Percentiles rank a stretch among this genome's conserved stretches.
Conservation (phyloP, 2,888 invertebrate genomes). For the Theodoxus fluviatilis region DNA sequence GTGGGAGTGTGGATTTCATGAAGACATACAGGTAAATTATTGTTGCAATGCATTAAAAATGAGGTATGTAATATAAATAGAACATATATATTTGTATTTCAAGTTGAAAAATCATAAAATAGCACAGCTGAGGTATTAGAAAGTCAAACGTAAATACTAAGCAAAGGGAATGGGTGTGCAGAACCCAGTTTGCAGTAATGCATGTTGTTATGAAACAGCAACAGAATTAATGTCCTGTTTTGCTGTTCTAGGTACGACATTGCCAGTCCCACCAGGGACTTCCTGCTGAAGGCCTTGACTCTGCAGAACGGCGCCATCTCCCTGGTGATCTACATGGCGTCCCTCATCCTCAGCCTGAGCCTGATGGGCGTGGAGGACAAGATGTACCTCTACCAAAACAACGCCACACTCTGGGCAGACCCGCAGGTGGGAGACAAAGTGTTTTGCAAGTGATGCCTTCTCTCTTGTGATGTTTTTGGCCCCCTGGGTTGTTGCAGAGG, state of each 20-base stretch:
- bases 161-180: too few species aligned
- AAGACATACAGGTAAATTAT: too few species aligned
- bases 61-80: too few species aligned
- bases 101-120: too few species aligned
- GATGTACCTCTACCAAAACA: constrained; percentile 47
- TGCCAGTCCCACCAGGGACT: constrained; percentile 48
- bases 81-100: too few species aligned
- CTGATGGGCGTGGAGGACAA: constrained; percentile 56
- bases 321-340: constrained; percentile 54
- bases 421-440: constrained; percentile 35
- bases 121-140: too few species aligned
- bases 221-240: not conserved
- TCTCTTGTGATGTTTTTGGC: not conserved
- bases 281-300: constrained; percentile 53
- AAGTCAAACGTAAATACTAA: too few species aligned
- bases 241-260: constrained; percentile 56
- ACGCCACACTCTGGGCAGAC: constrained; percentile 42
- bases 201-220: too few species aligned
- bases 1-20: too few species aligned
- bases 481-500: too few species aligned
- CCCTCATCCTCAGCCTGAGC: constrained; percentile 50
- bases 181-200: too few species aligned
- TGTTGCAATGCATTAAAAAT: too few species aligned
- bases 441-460: not conserved
- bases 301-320: constrained; percentile 60